Percentiles rank a stretch among this genome's conserved stretches.
Evolutionary conservation across 30 jellyfish, hydroid and myxozoan genomes (phyloP).

Genomic region (Catostylus mosaicus): DNA sequence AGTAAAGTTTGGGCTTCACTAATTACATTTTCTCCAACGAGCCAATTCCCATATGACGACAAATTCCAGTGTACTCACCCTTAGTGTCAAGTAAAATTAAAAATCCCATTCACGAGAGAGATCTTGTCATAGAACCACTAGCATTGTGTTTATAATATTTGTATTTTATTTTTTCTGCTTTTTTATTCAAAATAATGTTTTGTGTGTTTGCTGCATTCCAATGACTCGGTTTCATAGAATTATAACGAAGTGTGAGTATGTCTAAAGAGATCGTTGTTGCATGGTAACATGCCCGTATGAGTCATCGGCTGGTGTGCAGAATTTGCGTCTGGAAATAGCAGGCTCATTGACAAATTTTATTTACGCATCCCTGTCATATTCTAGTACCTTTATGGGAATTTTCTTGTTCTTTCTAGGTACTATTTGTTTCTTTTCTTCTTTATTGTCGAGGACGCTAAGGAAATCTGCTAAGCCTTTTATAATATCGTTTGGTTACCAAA

Average conservation of each 20-base stretch:
- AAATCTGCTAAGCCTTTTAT: background rate
- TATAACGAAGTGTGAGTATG: conserved; percentile 2
- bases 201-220: conserved; percentile 25
- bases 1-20: conserved; percentile 13
- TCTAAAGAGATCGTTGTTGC: conserved; percentile 12
- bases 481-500: background rate
- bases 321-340: conserved; percentile 24
- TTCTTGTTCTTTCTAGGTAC: background rate
- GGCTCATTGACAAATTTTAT: conserved; percentile 7
- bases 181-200: background rate
- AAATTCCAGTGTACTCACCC: background rate
- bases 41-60: conserved; percentile 5
- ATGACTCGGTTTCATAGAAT: background rate
- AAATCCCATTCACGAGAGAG: conserved; percentile 32
- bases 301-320: conserved; percentile 32
- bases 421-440: background rate
- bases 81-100: background rate
- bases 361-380: conserved; percentile 12
- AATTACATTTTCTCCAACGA: background rate
- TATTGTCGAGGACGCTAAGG: background rate
- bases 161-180: conserved; percentile 12
- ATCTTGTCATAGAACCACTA: conserved; percentile 19
- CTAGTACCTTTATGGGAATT: background rate
- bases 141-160: conserved; percentile 7
- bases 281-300: conserved; percentile 27